These are phyloP conservation scores for Protaetia brevitarsis DNA, from an alignment of 1,140 invertebrate genomes.

Conservation along the genomic window DNA sequence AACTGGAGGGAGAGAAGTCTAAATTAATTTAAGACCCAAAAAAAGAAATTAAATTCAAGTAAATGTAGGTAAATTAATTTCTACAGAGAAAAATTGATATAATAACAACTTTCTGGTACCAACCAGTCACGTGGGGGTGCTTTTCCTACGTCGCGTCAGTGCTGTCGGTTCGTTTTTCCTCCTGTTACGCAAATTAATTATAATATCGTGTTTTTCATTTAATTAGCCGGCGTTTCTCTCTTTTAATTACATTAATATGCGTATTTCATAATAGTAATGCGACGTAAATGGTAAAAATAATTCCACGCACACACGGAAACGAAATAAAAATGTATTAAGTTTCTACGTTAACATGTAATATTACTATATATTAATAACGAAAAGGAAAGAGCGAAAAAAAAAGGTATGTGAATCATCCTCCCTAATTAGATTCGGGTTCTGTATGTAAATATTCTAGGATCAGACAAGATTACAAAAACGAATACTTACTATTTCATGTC, in stretches of 20 bases:
- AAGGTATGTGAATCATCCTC: neutral
- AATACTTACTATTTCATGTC: too few relatives aligned
- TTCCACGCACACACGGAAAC: neutral
- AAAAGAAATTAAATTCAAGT: neutral
- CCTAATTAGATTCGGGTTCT: too few relatives aligned
- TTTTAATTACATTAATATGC: slow-evolving; percentile 1
- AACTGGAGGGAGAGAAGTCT: neutral
- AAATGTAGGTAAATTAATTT: too few relatives aligned
- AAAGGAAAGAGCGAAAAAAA: too few relatives aligned
- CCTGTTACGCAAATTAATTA: too few relatives aligned
- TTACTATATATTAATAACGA: neutral
- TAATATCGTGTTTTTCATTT: too few relatives aligned
- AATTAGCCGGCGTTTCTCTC: neutral
- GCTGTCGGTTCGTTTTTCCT: neutral
- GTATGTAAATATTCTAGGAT: too few relatives aligned
- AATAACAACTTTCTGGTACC: too few relatives aligned
- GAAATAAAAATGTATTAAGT: neutral
- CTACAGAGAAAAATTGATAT: too few relatives aligned
- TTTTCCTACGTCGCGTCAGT: neutral
- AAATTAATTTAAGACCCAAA: neutral
- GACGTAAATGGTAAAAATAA: slow-evolving; percentile 9
- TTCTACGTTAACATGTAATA: too few relatives aligned
- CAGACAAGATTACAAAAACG: too few relatives aligned
- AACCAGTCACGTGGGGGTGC: too few relatives aligned
- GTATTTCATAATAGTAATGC: neutral